Evolutionary conservation across 1,140 invertebrate genomes (phyloP), one percentile per base, ranked within the genome.

Genomic region (Drosophila orosa): DNA sequence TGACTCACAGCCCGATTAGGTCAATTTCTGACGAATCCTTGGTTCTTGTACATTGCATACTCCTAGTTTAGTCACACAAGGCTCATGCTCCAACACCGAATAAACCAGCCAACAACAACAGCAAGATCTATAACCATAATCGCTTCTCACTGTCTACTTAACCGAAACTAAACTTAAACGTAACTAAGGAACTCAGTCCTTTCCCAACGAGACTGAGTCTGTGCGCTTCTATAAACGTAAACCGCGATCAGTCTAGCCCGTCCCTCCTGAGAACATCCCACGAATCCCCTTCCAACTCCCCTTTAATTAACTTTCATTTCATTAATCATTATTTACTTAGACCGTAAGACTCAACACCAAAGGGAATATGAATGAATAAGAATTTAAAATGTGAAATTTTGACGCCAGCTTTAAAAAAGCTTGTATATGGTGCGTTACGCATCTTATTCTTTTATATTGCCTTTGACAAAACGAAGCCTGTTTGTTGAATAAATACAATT

Each of bases 11-110:
- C 75, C 56, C 82, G 50, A 56, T 47, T 74, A 63, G 71, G 59
- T 63, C 68, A 40, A 56, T 62, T 45, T 52, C 47, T 56, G 25
- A 27, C 47, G 40, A 42, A 50, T 44, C 45, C 68, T 54, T 48
- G 67, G 47, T 65, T 71, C 59, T 37, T 85, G 71, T 74, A 74
- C 47, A 77, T 59, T 63, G 44, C 67, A 76, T 48, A 68, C 55
- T 74, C 44, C 61, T 67, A 74, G 72, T 63, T 65, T 22, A 52
- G 48, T 52, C 48, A 33, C 58, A 78, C 55, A 57, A 67, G 68
- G 78, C 83, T 87, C 83, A 87, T 86, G 83, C 79, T 87, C 83
- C 82, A 83, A 87, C 82, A 86, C 82, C 78, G 78, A 87, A 87
- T 83, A 82, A 86, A 83, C 83, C 62, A 75, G 58, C 22, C 24